A percentile compares a stretch with the other conserved stretches of the same genome.
phyloP scores from a whole-genome alignment of 2,113 vertebrate genomes.

The Rhynchomys soricoides region DNA sequence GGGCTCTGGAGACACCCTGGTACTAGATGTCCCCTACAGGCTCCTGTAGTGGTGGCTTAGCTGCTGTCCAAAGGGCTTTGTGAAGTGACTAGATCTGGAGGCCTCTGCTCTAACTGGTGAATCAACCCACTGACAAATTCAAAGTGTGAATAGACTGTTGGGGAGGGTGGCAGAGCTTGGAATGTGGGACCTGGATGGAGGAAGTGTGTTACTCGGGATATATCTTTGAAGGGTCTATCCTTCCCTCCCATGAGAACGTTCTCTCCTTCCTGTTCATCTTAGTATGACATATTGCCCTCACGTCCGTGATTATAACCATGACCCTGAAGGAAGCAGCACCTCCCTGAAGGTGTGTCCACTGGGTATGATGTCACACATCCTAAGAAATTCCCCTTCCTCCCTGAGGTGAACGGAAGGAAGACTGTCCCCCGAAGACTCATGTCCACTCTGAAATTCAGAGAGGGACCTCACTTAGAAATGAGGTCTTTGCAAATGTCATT shows the following conservation, averaged over 20 bases:
- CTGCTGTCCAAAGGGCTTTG: neutral
- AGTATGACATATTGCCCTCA: no score
- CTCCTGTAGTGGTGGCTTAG: neutral
- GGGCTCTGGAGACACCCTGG: neutral
- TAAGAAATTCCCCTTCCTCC: no score
- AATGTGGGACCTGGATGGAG: neutral
- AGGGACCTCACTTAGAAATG: neutral
- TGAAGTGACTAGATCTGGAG: neutral
- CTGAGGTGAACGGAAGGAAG: rapidly evolving
- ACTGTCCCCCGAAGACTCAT: neutral
- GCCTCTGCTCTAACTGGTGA: neutral
- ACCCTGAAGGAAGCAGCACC: neutral
- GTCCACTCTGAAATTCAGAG: neutral
- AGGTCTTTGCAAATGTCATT: neutral
- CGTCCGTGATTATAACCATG: neutral
- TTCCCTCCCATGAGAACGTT: neutral
- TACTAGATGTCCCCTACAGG: neutral
- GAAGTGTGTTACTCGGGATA: no score
- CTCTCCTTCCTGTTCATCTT: neutral
- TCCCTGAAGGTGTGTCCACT: rapidly evolving
- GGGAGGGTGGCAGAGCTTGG: no score
- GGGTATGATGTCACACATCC: neutral
- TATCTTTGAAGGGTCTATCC: neutral
- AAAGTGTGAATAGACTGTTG: neutral
- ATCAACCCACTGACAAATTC: neutral